Percentiles rank a stretch among this genome's conserved stretches.
Evolutionary conservation across 2,888 invertebrate genomes (phyloP).

Genomic region (Odontocolon sp.): DNA sequence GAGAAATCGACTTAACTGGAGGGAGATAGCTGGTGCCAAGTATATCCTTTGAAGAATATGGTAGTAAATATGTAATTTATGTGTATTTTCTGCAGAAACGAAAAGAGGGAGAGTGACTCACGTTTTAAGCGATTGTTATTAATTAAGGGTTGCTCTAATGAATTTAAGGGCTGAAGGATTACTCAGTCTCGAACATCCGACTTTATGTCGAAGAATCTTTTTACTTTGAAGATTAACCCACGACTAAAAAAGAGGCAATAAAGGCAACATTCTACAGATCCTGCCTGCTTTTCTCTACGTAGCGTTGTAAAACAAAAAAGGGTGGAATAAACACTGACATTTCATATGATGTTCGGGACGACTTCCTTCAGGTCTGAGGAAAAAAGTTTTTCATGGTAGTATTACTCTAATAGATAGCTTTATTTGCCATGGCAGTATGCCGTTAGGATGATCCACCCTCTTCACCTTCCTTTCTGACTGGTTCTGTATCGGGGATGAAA

Average conservation of each 20-base stretch:
- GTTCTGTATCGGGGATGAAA: constrained; percentile 60
- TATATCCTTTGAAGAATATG: constrained; percentile 61
- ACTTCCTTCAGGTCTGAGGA: constrained; percentile 39
- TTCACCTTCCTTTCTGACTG: not conserved
- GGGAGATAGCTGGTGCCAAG: constrained; percentile 22
- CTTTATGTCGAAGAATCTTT: constrained; percentile 14
- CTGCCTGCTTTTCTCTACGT: not conserved
- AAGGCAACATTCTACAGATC: not conserved
- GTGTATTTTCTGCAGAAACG: constrained; percentile 10
- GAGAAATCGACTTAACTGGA: constrained; percentile 15
- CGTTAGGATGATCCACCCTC: constrained; percentile 51
- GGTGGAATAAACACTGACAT: constrained; percentile 50
- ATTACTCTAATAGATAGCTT: constrained; percentile 73
- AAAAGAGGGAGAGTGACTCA: constrained; percentile 6
- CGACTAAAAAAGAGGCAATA: constrained; percentile 4
- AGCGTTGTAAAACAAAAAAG: not conserved
- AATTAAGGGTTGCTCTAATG: constrained; percentile 39
- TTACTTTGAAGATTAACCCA: constrained; percentile 46
- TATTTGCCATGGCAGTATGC: constrained; percentile 69
- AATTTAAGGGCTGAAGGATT: constrained; percentile 38
- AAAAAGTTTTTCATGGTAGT: constrained; percentile 63
- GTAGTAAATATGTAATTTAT: constrained; percentile 64
- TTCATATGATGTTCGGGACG: constrained; percentile 42
- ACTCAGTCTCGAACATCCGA: not conserved
- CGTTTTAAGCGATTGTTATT: constrained; percentile 41